Conservation (phyloP, 2,888 invertebrate species). For the Drosophila koepferae region DNA sequence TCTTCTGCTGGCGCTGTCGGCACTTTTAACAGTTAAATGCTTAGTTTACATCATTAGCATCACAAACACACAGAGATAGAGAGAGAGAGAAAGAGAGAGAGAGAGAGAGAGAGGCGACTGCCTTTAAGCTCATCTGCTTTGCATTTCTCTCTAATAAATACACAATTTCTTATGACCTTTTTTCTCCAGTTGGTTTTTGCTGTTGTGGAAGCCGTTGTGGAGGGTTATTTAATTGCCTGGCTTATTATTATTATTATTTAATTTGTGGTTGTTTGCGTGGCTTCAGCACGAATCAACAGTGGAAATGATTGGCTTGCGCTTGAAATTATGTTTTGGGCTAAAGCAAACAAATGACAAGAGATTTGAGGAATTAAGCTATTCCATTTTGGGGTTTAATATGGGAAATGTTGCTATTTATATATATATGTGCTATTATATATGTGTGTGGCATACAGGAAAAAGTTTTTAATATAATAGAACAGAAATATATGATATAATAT, state of each 20-base stretch:
- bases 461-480: too few species aligned
- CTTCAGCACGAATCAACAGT: constrained; percentile 6
- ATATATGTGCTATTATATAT: too few species aligned
- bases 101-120: neutral
- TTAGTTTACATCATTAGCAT: constrained; percentile 80
- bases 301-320: constrained; percentile 3
- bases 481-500: too few species aligned
- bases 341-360: neutral
- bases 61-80: neutral
- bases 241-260: constrained; percentile 65
- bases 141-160: constrained; percentile 62
- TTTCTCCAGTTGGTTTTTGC: constrained; percentile 17
- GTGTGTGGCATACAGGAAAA: too few species aligned
- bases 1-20: constrained; percentile 65
- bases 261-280: constrained; percentile 48
- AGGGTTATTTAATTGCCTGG: constrained; percentile 52
- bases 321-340: neutral
- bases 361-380: neutral
- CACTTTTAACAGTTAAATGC: constrained; percentile 76
- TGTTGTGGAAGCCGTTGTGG: constrained; percentile 20
- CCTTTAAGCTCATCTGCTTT: constrained; percentile 27
- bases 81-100: neutral
- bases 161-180: constrained; percentile 60
- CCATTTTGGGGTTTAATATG: neutral
- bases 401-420: neutral